Evolutionary conservation across 2,797 vertebrate genomes (phyloP), one percentile per base, ranked within the genome.

Genomic region (Thamnophis elegans): DNA sequence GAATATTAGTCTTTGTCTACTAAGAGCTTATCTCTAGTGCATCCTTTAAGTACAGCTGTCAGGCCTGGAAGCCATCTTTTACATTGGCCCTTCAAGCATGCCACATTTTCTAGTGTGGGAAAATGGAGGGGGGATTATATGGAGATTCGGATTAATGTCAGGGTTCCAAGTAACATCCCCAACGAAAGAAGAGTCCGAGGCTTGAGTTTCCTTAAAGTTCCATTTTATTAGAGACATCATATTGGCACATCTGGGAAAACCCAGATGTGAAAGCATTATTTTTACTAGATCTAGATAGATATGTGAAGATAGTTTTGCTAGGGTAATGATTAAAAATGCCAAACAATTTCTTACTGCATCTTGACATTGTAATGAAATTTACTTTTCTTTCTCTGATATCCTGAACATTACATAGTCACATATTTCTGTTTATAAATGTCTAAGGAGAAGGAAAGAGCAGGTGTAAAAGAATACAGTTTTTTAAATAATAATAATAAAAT

Each of bases 341-440:
- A 90, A 58, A 91, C 60, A 91, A 42, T 91, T 32, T 36, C 54
- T 13, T 55, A 91, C 0, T 25, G 28, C 94, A 93, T 95, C 90
- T 56, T 89, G 86, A 78, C 95, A 92, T 90, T 85, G 88, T 20
- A 4, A 14, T 1, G 26, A 92, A 93, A 3, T 92, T 96, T 95
- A 92, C 91, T 28, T 88, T n/a, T 96, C 89, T 87, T 95, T 5
- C 51, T 96, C 95, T 36, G 11, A n/a, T 91, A 55, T 93, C 93
- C 91, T 91, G 92, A 56, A 96, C 94, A 95, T 95, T 95, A 93
- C 88, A 91, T 93, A 95, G 93, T 87, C 92, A 54, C 73, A 89
- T 93, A 93, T 94, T 94, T 95, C 95, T 96, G 92, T 93, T 97
- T 96, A 95, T 95, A 95, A 96, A 95, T 5, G 25, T 93, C 85